Base-by-base conservation (phyloP, 2,797 vertebrate species). In the Rousettus madagascariensis region DNA sequence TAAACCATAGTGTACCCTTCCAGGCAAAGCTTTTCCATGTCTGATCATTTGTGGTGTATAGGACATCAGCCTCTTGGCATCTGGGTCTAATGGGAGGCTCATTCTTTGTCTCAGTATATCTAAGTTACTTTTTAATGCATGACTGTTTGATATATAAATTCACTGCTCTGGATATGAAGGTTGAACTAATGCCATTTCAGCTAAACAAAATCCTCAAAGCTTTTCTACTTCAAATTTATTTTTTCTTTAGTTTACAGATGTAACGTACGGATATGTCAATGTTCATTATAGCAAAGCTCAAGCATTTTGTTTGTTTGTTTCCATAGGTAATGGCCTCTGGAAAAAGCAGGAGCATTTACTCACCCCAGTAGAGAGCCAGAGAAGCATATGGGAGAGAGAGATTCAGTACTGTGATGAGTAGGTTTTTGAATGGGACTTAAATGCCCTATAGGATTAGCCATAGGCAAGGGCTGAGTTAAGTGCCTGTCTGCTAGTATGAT, bases 371-470 rank as follows among this genome's bases (percentile, higher is more conserved):
- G 51, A 77, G 38, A 71, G 8, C 15, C 19, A 88, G 55, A 49
- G 57, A 86, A 86, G 3, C 41, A 75, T 15, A 43, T 24, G 22
- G 30, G 6, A 57, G 59, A 59, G 75, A 77, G 30, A 95, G 10
- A 86, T 69, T 69, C 33, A 65, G 13, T 11, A 24, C 16, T 71
- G 30, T 86, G 74, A 91, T 5, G 38, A 84, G 11, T 91, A 26
- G 38, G 9, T 49, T 93, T 96, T 75, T 55, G 61, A 86, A 84
- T 79, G 26, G 7, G 33, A 86, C 12, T 95, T 86, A 89, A 84
- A 84, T 79, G 20, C 7, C 22, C 51, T 74, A 3, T 53, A 71
- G 66, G 36, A 93, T 95, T 90, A 77, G 43, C 19, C 28, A 82
- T 8, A 77, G 55, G 57, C 53, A 86, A 55, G 26, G 51, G 30